Conservation (phyloP, 2,888 invertebrate genomes). For the Leptothorax acervorum region DNA sequence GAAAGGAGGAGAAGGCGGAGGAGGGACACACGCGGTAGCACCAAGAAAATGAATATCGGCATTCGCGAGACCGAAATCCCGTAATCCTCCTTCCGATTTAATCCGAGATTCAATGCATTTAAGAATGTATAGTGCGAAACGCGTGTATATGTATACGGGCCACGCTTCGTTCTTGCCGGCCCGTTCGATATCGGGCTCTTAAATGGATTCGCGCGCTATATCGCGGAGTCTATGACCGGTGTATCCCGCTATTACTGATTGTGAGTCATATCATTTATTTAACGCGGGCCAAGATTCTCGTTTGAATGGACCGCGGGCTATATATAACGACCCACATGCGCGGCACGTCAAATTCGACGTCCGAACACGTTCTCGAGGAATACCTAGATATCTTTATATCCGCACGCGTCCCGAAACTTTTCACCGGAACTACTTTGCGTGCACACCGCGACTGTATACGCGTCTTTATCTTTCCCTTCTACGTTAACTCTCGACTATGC, state of each 20-base stretch:
- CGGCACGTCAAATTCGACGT: constrained; percentile 55
- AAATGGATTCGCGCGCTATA: constrained; percentile 44
- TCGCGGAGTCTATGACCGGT: constrained; percentile 18
- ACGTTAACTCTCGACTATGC: constrained; percentile 26
- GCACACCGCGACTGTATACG: neutral
- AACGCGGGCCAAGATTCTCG: constrained; percentile 40
- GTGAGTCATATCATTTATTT: constrained; percentile 64
- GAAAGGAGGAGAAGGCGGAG: neutral
- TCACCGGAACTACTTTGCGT: neutral
- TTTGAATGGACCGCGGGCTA: constrained; percentile 46
- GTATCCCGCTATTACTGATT: constrained; percentile 42
- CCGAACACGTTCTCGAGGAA: constrained; percentile 17
- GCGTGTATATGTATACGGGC: neutral
- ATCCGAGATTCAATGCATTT: constrained; percentile 47
- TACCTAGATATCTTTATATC: constrained; percentile 7
- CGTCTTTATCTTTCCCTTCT: constrained; percentile 33
- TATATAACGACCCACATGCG: neutral
- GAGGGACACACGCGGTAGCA: neutral
- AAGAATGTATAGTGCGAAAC: constrained; percentile 33
- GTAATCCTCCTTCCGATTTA: constrained; percentile 48
- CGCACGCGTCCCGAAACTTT: constrained; percentile 36
- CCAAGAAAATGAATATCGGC: constrained; percentile 41
- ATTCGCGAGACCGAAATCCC: constrained; percentile 36
- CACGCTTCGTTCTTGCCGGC: constrained; percentile 4
- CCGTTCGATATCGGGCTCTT: constrained; percentile 40